Conservation (phyloP, 92 coral and sea anemone genomes). For the Epizoanthus rinbou region DNA sequence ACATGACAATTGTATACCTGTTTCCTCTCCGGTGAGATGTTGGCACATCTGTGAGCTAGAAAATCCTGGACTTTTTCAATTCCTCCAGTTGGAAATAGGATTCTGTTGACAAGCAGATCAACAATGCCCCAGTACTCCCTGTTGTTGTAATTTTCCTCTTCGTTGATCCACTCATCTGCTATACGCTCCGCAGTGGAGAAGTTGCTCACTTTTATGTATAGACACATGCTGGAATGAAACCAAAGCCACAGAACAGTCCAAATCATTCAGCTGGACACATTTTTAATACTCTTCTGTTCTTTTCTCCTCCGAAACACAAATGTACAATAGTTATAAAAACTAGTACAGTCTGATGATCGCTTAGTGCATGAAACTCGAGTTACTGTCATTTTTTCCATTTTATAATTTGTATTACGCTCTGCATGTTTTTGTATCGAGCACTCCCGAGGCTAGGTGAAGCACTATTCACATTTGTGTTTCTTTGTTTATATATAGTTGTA, state of each 20-base stretch:
- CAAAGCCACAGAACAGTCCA: not conserved
- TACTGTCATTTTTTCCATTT: no score
- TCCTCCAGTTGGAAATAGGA: constrained; percentile 25
- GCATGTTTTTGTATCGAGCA: no score
- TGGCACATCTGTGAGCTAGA: not conserved
- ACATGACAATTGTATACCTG: not conserved
- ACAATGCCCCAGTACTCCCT: not conserved
- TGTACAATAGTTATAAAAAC: no score
- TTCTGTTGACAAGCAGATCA: constrained; percentile 18
- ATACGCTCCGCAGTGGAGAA: constrained; percentile 1
- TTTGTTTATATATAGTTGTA: no score
- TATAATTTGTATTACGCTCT: no score
- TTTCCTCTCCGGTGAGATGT: constrained; percentile 27
- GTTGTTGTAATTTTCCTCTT: not conserved
- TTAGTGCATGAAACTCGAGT: no score
- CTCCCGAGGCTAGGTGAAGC: no score
- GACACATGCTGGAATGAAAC: not conserved
- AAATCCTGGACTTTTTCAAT: constrained; percentile 18
- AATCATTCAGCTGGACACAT: no score
- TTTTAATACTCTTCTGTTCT: no score
- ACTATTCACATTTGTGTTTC: no score
- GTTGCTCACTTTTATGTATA: constrained; percentile 13
- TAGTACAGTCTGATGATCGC: no score
- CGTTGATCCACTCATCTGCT: constrained; percentile 17
- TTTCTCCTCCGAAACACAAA: no score